Conservation (phyloP, 1,140 invertebrate species). For the Caenorhabditis remanei region DNA sequence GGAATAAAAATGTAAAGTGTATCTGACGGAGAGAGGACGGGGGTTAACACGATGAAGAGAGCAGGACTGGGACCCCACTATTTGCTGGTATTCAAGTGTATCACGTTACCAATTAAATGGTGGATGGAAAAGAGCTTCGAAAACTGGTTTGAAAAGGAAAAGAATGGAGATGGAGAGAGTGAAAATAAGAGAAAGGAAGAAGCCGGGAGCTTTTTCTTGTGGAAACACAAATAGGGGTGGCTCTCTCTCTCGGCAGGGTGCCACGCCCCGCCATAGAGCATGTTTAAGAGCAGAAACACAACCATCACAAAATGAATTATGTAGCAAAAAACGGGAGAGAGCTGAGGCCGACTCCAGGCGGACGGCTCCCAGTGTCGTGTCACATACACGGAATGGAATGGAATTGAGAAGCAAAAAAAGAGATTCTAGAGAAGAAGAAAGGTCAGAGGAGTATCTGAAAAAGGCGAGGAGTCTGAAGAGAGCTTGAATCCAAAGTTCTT, state of each 20-base stretch:
- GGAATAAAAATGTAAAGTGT: neutral
- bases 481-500: too few relatives aligned
- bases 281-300: slow-evolving; percentile 53
- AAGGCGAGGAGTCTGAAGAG: neutral
- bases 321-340: slow-evolving; percentile 1
- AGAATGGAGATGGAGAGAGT: too few relatives aligned
- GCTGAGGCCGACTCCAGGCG: neutral
- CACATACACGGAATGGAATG: slow-evolving; percentile 28
- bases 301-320: slow-evolving; percentile 56
- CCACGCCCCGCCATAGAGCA: neutral
- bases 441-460: neutral
- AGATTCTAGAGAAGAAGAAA: slow-evolving; percentile 25
- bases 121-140: neutral
- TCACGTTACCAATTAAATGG: slow-evolving; percentile 55
- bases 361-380: slow-evolving; percentile 43
- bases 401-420: neutral
- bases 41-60: slow-evolving; percentile 6
- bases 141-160: too few relatives aligned
- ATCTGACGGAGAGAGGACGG: neutral
- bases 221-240: slow-evolving; percentile 50
- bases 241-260: neutral
- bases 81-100: slow-evolving; percentile 56
- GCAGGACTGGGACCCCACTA: slow-evolving; percentile 19
- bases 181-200: neutral
- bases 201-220: neutral